A percentile compares a stretch with the other conserved stretches of the same genome.
Evolutionary conservation across 2,888 invertebrate species (phyloP).

Genomic region (Tetragonisca angustula): DNA sequence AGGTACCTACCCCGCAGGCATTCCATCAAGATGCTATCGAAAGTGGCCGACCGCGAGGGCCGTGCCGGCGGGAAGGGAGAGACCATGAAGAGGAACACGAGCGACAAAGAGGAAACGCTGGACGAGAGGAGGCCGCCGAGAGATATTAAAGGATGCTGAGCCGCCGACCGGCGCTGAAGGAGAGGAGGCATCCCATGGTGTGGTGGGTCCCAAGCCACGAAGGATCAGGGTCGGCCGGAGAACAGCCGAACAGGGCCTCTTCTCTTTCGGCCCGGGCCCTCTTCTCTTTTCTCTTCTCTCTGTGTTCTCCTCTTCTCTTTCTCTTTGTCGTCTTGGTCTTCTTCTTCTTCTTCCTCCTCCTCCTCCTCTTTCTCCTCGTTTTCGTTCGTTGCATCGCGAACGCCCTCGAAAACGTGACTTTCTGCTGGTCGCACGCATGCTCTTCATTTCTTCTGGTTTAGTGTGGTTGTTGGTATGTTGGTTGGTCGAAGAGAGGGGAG

Average conservation of each 20-base stretch:
- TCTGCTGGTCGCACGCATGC: slow-evolving; percentile 27
- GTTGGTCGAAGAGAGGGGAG: too few relatives aligned
- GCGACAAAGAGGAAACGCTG: slow-evolving; percentile 54
- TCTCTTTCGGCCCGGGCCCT: slow-evolving; percentile 35
- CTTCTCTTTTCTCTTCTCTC: not conserved
- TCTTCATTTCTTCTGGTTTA: slow-evolving; percentile 15
- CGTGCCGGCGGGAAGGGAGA: slow-evolving; percentile 41
- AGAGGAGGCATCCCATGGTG: slow-evolving; percentile 73
- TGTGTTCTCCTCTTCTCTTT: not conserved
- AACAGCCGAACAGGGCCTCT: slow-evolving; percentile 31
- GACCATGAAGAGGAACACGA: slow-evolving; percentile 33
- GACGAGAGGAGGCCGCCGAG: slow-evolving; percentile 72
- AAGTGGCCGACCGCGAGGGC: slow-evolving; percentile 64
- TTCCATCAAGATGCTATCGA: slow-evolving; percentile 83
- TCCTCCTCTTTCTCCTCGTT: not conserved
- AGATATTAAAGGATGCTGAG: slow-evolving; percentile 80
- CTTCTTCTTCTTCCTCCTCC: not conserved
- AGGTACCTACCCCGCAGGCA: slow-evolving; percentile 81
- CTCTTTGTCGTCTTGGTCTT: not conserved
- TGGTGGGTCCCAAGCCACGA: slow-evolving; percentile 74
- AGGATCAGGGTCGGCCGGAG: slow-evolving; percentile 68
- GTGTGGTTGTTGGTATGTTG: not conserved
- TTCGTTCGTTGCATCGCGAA: not conserved
- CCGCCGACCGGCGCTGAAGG: slow-evolving; percentile 66
- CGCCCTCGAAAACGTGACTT: slow-evolving; percentile 47